phyloP scores from a whole-genome alignment of 2,888 invertebrate species.

The Drosophila vallismaia region DNA sequence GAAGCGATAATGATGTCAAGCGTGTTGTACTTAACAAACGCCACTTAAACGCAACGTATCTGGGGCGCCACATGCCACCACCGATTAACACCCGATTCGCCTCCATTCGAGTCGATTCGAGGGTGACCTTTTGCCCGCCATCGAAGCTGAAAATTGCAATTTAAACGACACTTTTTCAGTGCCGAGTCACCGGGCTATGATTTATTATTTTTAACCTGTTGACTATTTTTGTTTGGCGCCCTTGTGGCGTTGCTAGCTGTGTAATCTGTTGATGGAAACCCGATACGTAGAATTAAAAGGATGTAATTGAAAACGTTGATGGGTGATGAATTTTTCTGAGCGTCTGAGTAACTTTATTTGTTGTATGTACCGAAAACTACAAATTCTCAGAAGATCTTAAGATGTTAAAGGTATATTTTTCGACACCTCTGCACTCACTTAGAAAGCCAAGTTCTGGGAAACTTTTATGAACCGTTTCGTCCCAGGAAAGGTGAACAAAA shows the following conservation, averaged over 20 bases:
- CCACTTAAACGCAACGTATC: slow-evolving; percentile 66
- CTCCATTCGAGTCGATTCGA: not conserved
- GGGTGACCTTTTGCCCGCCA: slow-evolving; percentile 25
- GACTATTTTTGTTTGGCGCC: slow-evolving; percentile 9
- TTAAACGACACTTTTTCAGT: slow-evolving; percentile 28
- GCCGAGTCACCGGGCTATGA: slow-evolving; percentile 29
- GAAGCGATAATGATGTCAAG: slow-evolving; percentile 75
- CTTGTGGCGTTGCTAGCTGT: not conserved
- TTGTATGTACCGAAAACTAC: not conserved
- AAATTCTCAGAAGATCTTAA: not conserved
- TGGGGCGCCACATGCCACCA: slow-evolving; percentile 26
- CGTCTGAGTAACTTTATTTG: not conserved
- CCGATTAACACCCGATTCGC: slow-evolving; percentile 33
- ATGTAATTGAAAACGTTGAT: not conserved
- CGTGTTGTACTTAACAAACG: slow-evolving; percentile 72
- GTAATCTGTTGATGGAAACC: slow-evolving; percentile 3
- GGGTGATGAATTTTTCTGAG: not conserved
- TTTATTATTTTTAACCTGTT: slow-evolving; percentile 40
- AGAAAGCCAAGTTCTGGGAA: not conserved
- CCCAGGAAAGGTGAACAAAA: slow-evolving; percentile 16
- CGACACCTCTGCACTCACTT: not conserved
- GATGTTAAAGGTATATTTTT: not conserved
- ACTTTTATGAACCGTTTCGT: slow-evolving; percentile 20
- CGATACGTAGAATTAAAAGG: not conserved
- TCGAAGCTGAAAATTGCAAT: slow-evolving; percentile 41